phyloP scores from a whole-genome alignment of 2,113 vertebrate species.

The Eretmochelys imbricata region DNA sequence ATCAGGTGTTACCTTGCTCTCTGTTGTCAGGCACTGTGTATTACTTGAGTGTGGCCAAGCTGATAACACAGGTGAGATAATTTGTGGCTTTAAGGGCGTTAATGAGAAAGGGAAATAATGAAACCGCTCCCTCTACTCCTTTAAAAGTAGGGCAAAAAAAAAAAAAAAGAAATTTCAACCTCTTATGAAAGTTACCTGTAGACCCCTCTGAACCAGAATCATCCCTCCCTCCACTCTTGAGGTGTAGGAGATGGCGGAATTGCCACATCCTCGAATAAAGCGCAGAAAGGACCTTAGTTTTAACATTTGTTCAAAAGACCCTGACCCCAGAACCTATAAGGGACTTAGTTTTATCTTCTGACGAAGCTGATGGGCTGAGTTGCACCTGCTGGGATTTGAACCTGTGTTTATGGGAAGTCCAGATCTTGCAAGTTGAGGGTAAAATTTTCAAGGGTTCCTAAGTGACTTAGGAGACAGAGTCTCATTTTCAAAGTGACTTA shows the following conservation, averaged over 20 bases:
- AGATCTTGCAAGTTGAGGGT: background rate
- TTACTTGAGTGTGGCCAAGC: background rate
- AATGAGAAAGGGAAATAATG: background rate
- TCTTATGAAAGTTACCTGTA: background rate
- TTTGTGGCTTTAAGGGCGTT: background rate
- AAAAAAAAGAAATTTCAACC: background rate
- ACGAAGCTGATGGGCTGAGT: background rate
- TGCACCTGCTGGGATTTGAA: background rate
- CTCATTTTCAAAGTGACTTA: background rate
- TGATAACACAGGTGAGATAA: background rate
- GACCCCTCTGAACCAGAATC: background rate
- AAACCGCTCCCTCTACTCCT: background rate
- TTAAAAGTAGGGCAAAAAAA: background rate
- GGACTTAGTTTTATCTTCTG: background rate
- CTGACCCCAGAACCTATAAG: background rate
- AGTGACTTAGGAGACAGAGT: background rate
- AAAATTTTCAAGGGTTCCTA: background rate
- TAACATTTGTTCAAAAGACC: background rate
- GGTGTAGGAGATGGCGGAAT: background rate
- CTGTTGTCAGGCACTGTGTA: accelerated
- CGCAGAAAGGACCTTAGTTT: background rate
- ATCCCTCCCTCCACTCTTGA: background rate
- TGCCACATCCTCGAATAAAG: background rate
- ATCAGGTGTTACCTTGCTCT: background rate
- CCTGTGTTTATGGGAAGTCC: background rate